phyloP scores from a whole-genome alignment of 2,888 invertebrate species.

The Orchesella flavescens region DNA sequence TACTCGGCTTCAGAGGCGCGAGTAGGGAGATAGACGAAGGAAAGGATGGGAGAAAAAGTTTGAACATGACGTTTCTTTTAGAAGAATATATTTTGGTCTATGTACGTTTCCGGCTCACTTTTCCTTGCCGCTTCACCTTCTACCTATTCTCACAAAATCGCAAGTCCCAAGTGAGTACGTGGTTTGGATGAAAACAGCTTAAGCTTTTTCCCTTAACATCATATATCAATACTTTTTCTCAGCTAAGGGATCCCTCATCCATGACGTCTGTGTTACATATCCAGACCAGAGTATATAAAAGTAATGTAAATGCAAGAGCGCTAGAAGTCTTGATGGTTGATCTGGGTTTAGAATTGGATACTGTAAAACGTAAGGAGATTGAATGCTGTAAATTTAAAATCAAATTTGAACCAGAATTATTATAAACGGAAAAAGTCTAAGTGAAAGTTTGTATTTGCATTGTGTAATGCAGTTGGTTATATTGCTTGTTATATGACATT shows the following conservation, averaged over 20 bases:
- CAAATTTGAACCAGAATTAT: too few species aligned
- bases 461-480: too few species aligned
- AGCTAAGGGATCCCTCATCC: conserved; percentile 19
- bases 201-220: conserved; percentile 37
- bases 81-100: not conserved
- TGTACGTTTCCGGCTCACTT: not conserved
- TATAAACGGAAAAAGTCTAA: too few species aligned
- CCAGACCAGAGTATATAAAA: not conserved
- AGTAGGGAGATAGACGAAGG: too few species aligned
- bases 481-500: too few species aligned
- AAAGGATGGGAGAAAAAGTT: not conserved
- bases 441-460: too few species aligned
- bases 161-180: conserved; percentile 51
- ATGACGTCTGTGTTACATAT: conserved; percentile 16
- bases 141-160: not conserved
- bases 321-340: too few species aligned
- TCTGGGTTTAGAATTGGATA: too few species aligned
- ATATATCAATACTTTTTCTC: conserved; percentile 39
- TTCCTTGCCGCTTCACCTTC: conserved; percentile 1
- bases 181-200: conserved; percentile 55
- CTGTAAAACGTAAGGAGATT: not conserved
- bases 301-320: conserved; percentile 1
- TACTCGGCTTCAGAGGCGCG: too few species aligned
- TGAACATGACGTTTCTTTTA: not conserved
- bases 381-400: too few species aligned